Conservation (phyloP, 2,113 vertebrate species). For the Sialia sialis region DNA sequence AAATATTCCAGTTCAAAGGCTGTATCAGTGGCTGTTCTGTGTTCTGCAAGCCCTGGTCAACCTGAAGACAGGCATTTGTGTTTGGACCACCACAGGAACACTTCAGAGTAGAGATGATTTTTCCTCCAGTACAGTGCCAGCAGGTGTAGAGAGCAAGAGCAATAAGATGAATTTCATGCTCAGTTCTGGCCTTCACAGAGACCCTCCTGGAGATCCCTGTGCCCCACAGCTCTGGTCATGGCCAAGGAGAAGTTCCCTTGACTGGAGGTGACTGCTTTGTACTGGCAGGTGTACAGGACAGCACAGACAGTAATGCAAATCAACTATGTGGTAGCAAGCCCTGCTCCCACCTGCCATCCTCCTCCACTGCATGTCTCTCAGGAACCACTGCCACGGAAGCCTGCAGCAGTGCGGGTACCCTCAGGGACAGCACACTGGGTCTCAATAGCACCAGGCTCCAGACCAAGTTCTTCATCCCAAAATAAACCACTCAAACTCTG, state of each 20-base stretch:
- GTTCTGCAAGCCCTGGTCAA: not conserved
- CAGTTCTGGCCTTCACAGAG: not conserved
- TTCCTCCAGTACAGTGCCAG: not conserved
- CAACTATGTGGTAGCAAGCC: accelerated
- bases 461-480: not conserved
- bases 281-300: not conserved
- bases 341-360: not conserved
- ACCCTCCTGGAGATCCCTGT: not conserved
- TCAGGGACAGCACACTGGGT: not conserved
- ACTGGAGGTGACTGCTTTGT: not conserved
- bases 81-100: not conserved
- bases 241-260: not conserved
- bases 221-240: not conserved
- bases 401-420: not conserved
- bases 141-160: not conserved
- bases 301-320: not conserved
- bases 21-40: not conserved
- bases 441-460: not conserved
- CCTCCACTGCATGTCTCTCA: not conserved
- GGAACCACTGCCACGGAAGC: not conserved
- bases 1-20: not conserved
- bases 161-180: not conserved
- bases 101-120: not conserved
- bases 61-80: not conserved
- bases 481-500: not conserved